Base-by-base conservation (phyloP, 1,140 invertebrate species). In the Scaptomyza pallida region DNA sequence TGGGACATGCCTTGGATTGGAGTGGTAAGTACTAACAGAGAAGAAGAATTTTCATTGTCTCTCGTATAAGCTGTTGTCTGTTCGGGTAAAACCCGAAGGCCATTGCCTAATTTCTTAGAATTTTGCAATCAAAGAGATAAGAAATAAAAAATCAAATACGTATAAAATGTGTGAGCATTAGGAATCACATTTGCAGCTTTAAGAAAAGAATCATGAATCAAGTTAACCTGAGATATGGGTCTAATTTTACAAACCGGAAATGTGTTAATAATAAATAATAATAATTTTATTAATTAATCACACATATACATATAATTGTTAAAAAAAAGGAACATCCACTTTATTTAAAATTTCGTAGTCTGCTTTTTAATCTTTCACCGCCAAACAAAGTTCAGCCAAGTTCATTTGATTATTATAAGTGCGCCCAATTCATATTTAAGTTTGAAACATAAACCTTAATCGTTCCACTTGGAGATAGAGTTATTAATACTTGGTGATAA, bases 21-120 rank as follows among this genome's bases (percentile, higher is more conserved):
- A 82, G 60, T 51, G 72, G 89, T 91, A 55, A 85, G 89, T 73
- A 9, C 6, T 37, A 6, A 12, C 40, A 19, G 2, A 56, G 8
- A 37, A 9, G 2, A 5, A 1, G 5, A 37, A 35, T 35, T n/a
- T 12, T 35, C 10, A 12, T 26, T 26, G 4, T 6, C 5, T 5
- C 23, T 26, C 5, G 0, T 26, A 26, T 26, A 26, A 26, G 23
- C 19, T 21, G 33, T 12, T 3, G 10, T 12, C 5, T n/a, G 10
- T 35, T 35, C 33, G 1, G 33, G 2, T 35, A n/a, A n/a, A 4
- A 5, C 4, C 5, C 12, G 10, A 35, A 35, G 10, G 10, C 10
- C 33, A n/a, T 35, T n/a, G 33, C 12, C 10, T n/a, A 35, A n/a
- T 35, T 35, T 12, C 5, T 30, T 30, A 6, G 6, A 30, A 30